A percentile compares a stretch with the other conserved stretches of the same genome.
Evolutionary conservation across 2,888 invertebrate species (phyloP).

Genomic region (Ecliptopera silaceata): DNA sequence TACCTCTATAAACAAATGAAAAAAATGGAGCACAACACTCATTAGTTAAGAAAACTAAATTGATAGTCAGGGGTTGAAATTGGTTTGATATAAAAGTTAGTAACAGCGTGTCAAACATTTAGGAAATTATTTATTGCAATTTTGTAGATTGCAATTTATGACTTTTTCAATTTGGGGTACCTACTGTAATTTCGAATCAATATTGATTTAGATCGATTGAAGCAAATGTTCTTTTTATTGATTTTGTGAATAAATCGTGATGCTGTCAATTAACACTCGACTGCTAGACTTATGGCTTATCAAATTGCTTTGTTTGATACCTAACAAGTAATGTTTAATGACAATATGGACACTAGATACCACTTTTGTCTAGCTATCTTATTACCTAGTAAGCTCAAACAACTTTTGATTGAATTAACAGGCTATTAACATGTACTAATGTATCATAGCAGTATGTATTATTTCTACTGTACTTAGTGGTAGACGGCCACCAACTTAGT

Average conservation of each 20-base stretch:
- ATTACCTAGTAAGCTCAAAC: not conserved
- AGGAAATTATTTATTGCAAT: conserved; percentile 5
- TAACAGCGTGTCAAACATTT: not conserved
- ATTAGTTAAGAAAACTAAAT: no score
- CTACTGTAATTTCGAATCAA: conserved; percentile 12
- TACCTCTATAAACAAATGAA: no score
- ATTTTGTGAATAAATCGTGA: conserved; percentile 33
- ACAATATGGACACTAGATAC: not conserved
- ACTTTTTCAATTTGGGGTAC: conserved; percentile 12
- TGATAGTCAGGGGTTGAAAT: no score
- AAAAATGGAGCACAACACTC: no score
- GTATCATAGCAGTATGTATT: no score
- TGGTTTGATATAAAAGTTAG: no score
- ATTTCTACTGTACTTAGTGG: no score
- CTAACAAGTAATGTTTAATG: not conserved
- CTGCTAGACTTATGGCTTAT: conserved; percentile 34
- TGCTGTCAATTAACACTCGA: conserved; percentile 39
- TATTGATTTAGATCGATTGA: conserved; percentile 22
- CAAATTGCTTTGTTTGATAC: conserved; percentile 5
- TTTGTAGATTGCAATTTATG: conserved; percentile 14
- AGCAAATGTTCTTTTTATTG: conserved; percentile 26
- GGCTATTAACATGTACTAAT: no score
- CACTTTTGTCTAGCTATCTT: not conserved
- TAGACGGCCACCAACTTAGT: no score
- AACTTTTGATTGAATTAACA: not conserved